These are phyloP conservation scores for Triplophysa siluroides DNA, from an alignment of 2,113 vertebrate species.

Conservation along the genomic window DNA sequence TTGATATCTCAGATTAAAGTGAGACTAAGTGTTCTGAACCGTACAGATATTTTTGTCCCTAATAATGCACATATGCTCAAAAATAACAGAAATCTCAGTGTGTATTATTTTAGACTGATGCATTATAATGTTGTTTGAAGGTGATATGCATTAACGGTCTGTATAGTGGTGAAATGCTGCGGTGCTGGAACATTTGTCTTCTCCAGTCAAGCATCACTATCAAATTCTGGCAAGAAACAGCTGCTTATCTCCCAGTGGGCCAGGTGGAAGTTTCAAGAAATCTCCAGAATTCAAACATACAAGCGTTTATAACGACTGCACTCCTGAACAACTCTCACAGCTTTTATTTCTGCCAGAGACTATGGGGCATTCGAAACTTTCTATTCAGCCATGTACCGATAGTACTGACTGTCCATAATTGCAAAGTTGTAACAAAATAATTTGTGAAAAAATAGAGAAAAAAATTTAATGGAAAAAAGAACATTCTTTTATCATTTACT, in stretches of 20 bases:
- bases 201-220: slow-evolving; percentile 32
- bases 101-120: background rate
- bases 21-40: background rate
- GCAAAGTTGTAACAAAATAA: background rate
- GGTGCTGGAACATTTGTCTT: slow-evolving; percentile 1
- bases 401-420: background rate
- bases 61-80: background rate
- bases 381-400: background rate
- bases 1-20: slow-evolving; percentile 12
- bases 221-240: background rate
- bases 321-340: background rate
- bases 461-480: no score
- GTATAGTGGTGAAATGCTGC: background rate
- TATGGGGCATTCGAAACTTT: background rate
- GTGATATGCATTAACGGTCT: background rate
- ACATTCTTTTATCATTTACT: no score
- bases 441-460: no score
- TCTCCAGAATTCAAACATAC: slow-evolving; percentile 4
- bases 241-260: slow-evolving; percentile 20
- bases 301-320: background rate
- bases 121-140: background rate
- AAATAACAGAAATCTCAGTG: background rate
- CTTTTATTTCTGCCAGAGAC: background rate
- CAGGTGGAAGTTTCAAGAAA: slow-evolving; percentile 24
- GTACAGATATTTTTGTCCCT: background rate